phyloP scores from a whole-genome alignment of 2,888 invertebrate species.

The Pristionchus exspectatus region DNA sequence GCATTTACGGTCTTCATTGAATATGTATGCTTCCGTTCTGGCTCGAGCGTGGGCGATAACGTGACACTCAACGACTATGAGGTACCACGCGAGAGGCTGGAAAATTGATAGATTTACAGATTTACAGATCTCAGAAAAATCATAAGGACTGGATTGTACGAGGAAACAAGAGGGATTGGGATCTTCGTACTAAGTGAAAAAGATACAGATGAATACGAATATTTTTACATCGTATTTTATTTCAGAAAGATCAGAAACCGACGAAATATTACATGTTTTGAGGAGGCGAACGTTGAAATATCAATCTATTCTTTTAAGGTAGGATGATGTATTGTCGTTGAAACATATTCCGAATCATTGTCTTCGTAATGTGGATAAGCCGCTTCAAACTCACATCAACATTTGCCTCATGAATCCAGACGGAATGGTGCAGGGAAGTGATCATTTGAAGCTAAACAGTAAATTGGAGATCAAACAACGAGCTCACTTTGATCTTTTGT shows the following conservation, averaged over 20 bases:
- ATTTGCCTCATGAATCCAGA: constrained; percentile 32
- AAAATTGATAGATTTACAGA: background rate
- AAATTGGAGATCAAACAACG: background rate
- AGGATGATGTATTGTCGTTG: too few species aligned
- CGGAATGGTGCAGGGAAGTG: constrained; percentile 36
- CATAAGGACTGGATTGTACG: too few species aligned
- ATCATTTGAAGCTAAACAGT: background rate
- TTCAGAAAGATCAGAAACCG: too few species aligned
- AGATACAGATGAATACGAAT: too few species aligned
- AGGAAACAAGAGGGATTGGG: background rate
- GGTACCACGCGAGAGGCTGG: constrained; percentile 16
- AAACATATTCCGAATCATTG: too few species aligned
- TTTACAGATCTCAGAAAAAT: too few species aligned
- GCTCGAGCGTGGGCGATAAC: background rate
- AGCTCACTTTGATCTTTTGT: background rate
- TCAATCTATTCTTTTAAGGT: too few species aligned
- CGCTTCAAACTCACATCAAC: constrained; percentile 4
- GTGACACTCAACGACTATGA: background rate
- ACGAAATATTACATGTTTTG: too few species aligned
- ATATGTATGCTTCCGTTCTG: background rate
- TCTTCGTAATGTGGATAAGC: too few species aligned
- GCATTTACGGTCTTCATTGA: background rate
- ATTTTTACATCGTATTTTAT: too few species aligned
- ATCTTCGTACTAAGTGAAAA: background rate
- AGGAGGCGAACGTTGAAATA: too few species aligned